Evolutionary conservation across 2,888 invertebrate species (phyloP), one percentile per base, ranked within the genome.

Genomic region (Caenorhabditis imperialis): DNA sequence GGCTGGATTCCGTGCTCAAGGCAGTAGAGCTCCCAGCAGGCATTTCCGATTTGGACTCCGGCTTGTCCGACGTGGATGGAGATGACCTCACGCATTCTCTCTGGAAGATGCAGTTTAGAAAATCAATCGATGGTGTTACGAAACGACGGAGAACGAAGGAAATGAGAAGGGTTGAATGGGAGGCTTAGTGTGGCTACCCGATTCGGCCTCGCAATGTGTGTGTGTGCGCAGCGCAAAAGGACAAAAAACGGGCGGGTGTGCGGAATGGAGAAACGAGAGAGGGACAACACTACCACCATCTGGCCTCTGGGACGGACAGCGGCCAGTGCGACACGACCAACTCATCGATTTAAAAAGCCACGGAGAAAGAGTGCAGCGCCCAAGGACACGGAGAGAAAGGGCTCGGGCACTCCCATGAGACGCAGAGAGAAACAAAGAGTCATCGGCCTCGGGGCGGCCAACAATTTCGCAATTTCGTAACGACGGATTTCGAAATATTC

Each of bases 21-120:
- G 79, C 91, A 91, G 88, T 91, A 91, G 75, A 91, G 86, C 83
- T 91, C 91, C 91, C 91, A 91, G 86, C 91, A 91, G 63, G 91
- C 90, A 84, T 91, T 91, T 61, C 88, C 91, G 76, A 85, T 85
- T 69, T 85, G 85, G 50, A 82, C 83, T 71, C 85, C 85, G 54
- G 85, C 85, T 74, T 85, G 85, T 40, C 85, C 85, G 67, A 85
- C 83, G 75, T 85, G 85, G 61, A 85, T 70, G 7, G 84, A 84
- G 78, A 85, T 82, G 51, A 85, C 84, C 76, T 83, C 83, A 70
- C 83, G 79, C 81, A 71, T 76, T 42, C 48, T 57, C 20, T 51
- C 44, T 44, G 44, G 44, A 40, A 23, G 38, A 45, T 50, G 40
- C 1, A 54, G 45, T 51, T 16, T 4, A 35, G 37, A 38, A 25